Evolutionary conservation across 2,888 invertebrate species (phyloP), one percentile per base, ranked within the genome.

Genomic region (Monoplex corrugatus): DNA sequence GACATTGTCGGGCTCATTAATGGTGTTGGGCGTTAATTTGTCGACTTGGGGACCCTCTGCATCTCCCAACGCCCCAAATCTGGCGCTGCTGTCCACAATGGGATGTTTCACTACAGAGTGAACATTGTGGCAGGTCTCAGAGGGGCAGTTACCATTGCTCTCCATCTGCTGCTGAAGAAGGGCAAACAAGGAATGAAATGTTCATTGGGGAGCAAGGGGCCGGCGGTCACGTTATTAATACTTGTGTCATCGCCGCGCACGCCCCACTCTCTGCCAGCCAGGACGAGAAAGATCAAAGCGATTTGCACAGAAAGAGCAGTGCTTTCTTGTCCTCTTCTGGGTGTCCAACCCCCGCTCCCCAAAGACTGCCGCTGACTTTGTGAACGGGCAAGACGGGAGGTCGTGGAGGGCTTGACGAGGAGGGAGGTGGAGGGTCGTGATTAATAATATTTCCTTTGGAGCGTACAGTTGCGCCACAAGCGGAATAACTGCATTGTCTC

Each of bases 1-100:
- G 88, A 83, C 83, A 88, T 83, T 83, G 88, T 88, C 82, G 88
- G 40, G 43, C 88, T 88, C 83, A 88, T 88, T 88, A 88, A 83
- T 82, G 82, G 63, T 63, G 68, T 38, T 57, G 88, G 88, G 88
- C 83, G 82, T 88, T 88, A 88, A 88, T 88, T 88, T 88, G 88
- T 88, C 88, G 82, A 57, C 83, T 23, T 8, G 68, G 83, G 83
- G 45, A 63, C 83, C 82, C 57, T 2, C 68, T 83, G 87, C 88
- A 1, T 19, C 83, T 80, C 87, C 75, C 80, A 45, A 78, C 50
- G 80, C 78, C 80, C 57, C 50, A 80, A 80, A 80, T 80, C 78
- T 80, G 80, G 78, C 80, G 80, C 57, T 28, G 40, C 35, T 82
- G 82, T 57, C 32, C 88, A 88, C 83, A 88, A 80, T 88, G 50